Percentiles rank a stretch among this genome's conserved stretches.
These are phyloP conservation scores for Neodontobutis hainanensis DNA, from an alignment of 2,113 vertebrate species.

Conservation along the genomic window DNA sequence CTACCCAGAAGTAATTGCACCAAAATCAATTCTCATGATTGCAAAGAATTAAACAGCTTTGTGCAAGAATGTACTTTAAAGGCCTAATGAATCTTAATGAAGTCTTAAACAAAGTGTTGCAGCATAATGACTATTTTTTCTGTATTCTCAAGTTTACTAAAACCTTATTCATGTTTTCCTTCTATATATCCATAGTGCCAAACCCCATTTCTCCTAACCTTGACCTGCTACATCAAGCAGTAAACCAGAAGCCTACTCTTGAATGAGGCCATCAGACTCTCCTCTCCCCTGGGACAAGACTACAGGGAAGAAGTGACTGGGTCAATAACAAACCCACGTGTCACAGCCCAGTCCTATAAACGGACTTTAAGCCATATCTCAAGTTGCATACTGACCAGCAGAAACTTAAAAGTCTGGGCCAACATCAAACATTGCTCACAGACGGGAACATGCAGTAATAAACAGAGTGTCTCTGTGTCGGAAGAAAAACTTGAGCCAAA, in stretches of 20 bases:
- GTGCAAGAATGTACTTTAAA: too few species aligned
- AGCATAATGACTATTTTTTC: too few species aligned
- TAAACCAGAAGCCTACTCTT: background rate
- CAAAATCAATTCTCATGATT: too few species aligned
- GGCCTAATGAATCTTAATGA: too few species aligned
- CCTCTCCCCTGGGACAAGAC: background rate
- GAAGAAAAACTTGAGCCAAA: background rate
- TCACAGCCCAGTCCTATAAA: constrained; percentile 13
- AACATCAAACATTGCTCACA: constrained; percentile 6
- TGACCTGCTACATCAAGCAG: background rate
- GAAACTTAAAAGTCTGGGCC: constrained; percentile 30
- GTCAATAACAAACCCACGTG: constrained; percentile 16
- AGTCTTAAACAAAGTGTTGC: too few species aligned
- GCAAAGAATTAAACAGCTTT: too few species aligned
- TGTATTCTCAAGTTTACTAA: too few species aligned
- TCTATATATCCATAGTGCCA: background rate
- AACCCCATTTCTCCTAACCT: background rate
- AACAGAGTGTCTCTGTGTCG: constrained; percentile 34
- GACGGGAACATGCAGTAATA: constrained; percentile 34
- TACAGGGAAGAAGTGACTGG: constrained; percentile 12
- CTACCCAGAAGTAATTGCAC: too few species aligned
- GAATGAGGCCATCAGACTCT: constrained; percentile 14
- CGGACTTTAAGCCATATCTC: constrained; percentile 30
- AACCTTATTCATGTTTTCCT: background rate
- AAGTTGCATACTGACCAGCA: constrained; percentile 28